Base-by-base conservation (phyloP, 2,888 invertebrate genomes). In the Stenodema calcarata region DNA sequence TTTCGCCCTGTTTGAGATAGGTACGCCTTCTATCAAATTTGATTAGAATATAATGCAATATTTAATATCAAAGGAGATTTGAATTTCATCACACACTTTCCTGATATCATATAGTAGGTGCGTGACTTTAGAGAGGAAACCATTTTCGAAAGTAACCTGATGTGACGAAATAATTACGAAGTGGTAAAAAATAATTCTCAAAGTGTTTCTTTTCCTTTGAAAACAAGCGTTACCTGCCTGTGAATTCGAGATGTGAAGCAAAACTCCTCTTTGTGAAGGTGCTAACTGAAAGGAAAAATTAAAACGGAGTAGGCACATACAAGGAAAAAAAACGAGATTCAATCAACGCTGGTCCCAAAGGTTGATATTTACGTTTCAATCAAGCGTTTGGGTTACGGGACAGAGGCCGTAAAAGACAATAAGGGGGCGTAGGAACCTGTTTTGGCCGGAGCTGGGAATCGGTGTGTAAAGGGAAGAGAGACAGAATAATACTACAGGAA, bases 401-500 rank as follows among this genome's bases (percentile, higher is more conserved):
- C 75, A 2, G 35, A n/a, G 35, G 16, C 35, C 35, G 75, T 41
- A 18, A 42, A 78, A 78, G 78, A 78, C 78, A 78, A 18, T 44
- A 78, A 44, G 47, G 78, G 3, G 78, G 78, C 18, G 44, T 1
- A 12, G 44, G 44, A 78, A 44, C 44, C 3, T 44, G 78, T 78
- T 78, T 27, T n/a, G 70, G 70, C 28, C 0, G 41, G 12, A 11
- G 30, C 73, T 73, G 7, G 16, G 41, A 73, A 30, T 62, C 62
- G 47, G 18, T 14, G 44, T 28, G 28, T 44, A 47, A 27, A 44
- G 23, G 23, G 44, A 16, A 16, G 78, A 78, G 12, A 23, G 27
- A 30, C 30, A n/a, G 80, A 54, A 47, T 47, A 80, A 80, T 54
- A 80, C 80, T 54, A 18, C 27, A 80, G 80, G 80, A 80, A 80